Conservation (phyloP, 1,140 invertebrate genomes). For the Lanistes nyassanus region DNA sequence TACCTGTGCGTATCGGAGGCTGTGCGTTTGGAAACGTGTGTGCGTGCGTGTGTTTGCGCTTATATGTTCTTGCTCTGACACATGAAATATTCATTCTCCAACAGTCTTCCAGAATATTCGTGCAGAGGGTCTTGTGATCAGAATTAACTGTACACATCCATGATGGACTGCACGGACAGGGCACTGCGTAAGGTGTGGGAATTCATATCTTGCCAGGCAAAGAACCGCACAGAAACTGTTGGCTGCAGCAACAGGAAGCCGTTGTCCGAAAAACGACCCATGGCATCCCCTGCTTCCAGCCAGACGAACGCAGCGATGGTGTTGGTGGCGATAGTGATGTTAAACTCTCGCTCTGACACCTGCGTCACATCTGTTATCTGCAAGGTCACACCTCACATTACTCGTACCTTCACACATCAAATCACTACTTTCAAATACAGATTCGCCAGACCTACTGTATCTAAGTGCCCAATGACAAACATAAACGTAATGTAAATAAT, state of each 20-base stretch:
- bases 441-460: too few species aligned
- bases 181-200: constrained; percentile 36
- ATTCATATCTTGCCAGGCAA: constrained; percentile 50
- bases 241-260: constrained; percentile 70
- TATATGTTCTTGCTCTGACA: not conserved
- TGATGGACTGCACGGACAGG: constrained; percentile 58
- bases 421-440: too few species aligned
- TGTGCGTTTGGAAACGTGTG: not conserved
- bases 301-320: constrained; percentile 75
- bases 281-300: constrained; percentile 69
- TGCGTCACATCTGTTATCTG: constrained; percentile 29
- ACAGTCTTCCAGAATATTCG: not conserved
- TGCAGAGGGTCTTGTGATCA: not conserved
- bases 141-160: constrained; percentile 46
- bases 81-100: not conserved
- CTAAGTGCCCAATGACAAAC: too few species aligned
- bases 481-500: too few species aligned
- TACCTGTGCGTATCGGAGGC: not conserved
- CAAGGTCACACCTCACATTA: not conserved
- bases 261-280: constrained; percentile 75
- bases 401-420: too few species aligned
- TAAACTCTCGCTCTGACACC: constrained; percentile 26
- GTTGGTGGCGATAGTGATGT: constrained; percentile 65
- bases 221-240: constrained; percentile 53
- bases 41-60: not conserved